phyloP scores from a whole-genome alignment of 2,113 vertebrate genomes.

The Pantherophis guttatus region DNA sequence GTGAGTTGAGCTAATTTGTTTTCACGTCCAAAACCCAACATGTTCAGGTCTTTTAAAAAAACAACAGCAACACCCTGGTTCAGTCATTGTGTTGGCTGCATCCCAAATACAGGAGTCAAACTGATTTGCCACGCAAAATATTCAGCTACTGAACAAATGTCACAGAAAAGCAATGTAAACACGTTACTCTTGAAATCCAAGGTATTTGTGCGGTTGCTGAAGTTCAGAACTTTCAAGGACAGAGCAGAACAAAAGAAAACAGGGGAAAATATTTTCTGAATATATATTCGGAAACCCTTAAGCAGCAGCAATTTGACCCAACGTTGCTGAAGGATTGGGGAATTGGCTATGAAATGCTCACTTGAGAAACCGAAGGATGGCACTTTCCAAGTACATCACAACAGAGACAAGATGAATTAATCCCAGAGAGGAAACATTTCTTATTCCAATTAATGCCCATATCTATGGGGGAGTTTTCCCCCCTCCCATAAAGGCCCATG shows the following conservation, averaged over 20 bases:
- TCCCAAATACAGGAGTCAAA: neutral
- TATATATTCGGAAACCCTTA: neutral
- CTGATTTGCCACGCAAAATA: neutral
- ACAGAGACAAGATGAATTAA: neutral
- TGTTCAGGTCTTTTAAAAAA: neutral
- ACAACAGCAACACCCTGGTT: neutral
- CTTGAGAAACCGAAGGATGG: neutral
- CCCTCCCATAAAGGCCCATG: neutral
- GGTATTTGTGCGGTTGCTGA: slow-evolving; percentile 31
- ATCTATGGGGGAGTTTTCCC: neutral
- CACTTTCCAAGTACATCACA: neutral
- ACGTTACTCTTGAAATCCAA: slow-evolving; percentile 39
- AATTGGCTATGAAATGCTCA: neutral
- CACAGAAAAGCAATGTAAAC: slow-evolving; percentile 42
- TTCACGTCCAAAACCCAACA: neutral
- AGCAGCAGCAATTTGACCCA: neutral
- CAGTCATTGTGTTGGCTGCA: neutral
- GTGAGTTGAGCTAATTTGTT: neutral
- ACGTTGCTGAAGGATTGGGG: neutral
- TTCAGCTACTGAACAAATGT: slow-evolving; percentile 33
- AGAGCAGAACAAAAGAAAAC: slow-evolving; percentile 17
- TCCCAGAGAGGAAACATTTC: neutral
- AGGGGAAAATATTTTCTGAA: neutral
- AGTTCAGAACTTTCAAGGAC: slow-evolving; percentile 51
- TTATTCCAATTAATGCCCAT: neutral